phyloP scores from a whole-genome alignment of 2,113 vertebrate species.

The Cichladusa arquata region DNA sequence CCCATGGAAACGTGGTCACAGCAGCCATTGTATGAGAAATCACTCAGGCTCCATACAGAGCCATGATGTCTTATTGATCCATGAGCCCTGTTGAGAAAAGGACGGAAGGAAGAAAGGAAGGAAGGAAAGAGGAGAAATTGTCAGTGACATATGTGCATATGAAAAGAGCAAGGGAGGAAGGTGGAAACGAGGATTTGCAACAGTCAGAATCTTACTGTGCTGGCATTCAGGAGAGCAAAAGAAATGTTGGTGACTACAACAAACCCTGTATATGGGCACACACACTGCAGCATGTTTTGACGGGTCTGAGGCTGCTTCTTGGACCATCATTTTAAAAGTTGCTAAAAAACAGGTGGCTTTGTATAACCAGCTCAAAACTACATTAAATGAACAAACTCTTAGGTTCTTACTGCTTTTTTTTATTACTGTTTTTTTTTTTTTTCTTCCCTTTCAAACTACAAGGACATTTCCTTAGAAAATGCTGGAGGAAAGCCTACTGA shows the following conservation, averaged over 20 bases:
- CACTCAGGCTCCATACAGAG: background rate
- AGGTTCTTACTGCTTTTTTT: background rate
- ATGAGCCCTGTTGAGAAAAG: background rate
- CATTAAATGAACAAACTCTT: background rate
- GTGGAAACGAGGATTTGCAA: constrained; percentile 20
- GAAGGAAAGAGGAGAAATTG: constrained; percentile 22
- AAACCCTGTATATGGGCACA: background rate
- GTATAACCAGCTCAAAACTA: background rate
- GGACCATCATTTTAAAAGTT: background rate
- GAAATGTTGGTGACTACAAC: background rate
- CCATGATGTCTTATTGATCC: constrained; percentile 50
- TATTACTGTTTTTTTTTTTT: background rate
- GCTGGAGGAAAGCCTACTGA: constrained; percentile 56
- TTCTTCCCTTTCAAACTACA: background rate
- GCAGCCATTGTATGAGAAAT: constrained; percentile 53
- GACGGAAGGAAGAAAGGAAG: background rate
- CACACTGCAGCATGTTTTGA: background rate
- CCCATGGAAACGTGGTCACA: constrained; percentile 34
- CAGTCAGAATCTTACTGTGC: background rate
- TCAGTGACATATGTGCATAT: constrained; percentile 6
- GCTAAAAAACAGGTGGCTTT: background rate
- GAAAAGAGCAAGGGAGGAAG: constrained; percentile 36
- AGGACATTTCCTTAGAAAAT: constrained; percentile 50
- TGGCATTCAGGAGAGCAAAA: background rate
- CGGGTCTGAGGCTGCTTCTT: background rate